Conservation (phyloP, 1,140 invertebrate genomes). For the Oncopodura yosiiana region DNA sequence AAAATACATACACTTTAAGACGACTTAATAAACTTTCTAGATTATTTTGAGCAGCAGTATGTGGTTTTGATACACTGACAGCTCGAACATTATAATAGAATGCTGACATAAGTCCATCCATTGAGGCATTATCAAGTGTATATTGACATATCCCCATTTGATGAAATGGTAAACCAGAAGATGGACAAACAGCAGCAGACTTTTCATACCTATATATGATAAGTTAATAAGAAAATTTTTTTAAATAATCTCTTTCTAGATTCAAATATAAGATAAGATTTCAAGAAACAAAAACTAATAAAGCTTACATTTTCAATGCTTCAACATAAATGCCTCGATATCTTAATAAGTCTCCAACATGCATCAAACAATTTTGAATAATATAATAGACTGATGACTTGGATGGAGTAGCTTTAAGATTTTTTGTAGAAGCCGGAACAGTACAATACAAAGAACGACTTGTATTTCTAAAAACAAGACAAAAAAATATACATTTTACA, state of each 20-base stretch:
- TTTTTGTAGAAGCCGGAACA: conserved; percentile 11
- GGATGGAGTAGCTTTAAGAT: conserved; percentile 5
- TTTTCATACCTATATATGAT: conserved; percentile 31
- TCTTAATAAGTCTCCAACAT: conserved; percentile 30
- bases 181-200: conserved; percentile 23
- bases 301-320: conserved; percentile 32
- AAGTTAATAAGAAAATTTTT: background rate
- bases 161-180: conserved; percentile 29
- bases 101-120: conserved; percentile 21
- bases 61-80: conserved; percentile 25
- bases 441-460: conserved; percentile 13
- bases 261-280: background rate
- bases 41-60: conserved; percentile 20
- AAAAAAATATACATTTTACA: background rate
- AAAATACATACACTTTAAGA: conserved; percentile 9
- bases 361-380: conserved; percentile 33
- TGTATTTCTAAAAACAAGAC: background rate
- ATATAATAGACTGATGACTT: conserved; percentile 32
- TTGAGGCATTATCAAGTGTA: conserved; percentile 18
- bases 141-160: conserved; percentile 31
- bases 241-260: background rate
- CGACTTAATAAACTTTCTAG: conserved; percentile 18
- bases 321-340: conserved; percentile 29
- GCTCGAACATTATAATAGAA: conserved; percentile 29
- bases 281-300: background rate